phyloP scores from a whole-genome alignment of 2,797 vertebrate species.

The Poecilia gillii region DNA sequence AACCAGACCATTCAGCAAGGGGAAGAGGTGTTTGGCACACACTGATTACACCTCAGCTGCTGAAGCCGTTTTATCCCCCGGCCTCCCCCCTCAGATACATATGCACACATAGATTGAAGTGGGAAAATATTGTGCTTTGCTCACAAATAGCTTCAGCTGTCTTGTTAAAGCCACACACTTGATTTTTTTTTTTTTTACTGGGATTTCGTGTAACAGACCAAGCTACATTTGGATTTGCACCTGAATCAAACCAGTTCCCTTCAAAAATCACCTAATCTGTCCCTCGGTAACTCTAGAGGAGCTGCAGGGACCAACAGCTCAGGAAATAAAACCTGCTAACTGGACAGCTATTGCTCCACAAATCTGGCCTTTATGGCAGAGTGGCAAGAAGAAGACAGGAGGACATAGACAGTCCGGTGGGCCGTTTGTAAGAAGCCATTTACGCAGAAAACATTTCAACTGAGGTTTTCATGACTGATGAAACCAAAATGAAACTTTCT shows the following conservation, averaged over 20 bases:
- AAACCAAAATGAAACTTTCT: neutral
- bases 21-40: constrained; percentile 64
- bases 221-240: neutral
- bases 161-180: neutral
- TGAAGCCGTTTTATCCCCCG: neutral
- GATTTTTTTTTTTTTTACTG: neutral
- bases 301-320: neutral
- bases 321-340: neutral
- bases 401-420: neutral
- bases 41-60: constrained; percentile 7
- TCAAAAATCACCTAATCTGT: neutral
- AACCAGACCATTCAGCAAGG: constrained; percentile 71
- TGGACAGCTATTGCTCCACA: neutral
- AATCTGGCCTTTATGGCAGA: neutral
- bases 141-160: neutral
- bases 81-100: neutral
- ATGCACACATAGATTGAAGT: constrained; percentile 12
- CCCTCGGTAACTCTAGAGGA: neutral
- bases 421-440: neutral
- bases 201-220: neutral
- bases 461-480: neutral
- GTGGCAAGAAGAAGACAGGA: neutral
- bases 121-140: constrained; percentile 7
- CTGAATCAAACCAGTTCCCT: neutral
- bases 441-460: neutral